Evolutionary conservation across 2,888 invertebrate genomes (phyloP).

Genomic region (Seira musarum): DNA sequence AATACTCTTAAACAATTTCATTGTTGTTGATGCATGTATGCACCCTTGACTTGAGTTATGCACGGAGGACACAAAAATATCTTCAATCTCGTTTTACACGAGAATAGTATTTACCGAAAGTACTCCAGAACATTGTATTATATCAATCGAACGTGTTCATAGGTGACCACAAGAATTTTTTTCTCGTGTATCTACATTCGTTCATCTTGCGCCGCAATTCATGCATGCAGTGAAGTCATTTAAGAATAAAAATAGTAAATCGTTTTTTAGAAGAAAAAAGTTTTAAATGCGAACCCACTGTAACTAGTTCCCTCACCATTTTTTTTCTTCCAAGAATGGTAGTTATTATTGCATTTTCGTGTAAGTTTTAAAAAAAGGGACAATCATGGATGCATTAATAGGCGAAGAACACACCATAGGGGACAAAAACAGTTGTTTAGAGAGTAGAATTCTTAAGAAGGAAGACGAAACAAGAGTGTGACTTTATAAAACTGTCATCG

Average conservation of each 20-base stretch:
- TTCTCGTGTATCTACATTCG: neutral
- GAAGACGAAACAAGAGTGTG: conserved; percentile 38
- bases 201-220: neutral
- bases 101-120: neutral
- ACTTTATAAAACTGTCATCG: conserved; percentile 63
- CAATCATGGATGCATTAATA: conserved; percentile 4
- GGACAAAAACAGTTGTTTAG: conserved; percentile 34
- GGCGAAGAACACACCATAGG: conserved; percentile 26
- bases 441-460: conserved; percentile 18
- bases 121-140: conserved; percentile 1
- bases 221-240: no score
- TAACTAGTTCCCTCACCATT: neutral
- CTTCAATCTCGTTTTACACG: neutral
- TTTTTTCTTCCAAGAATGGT: conserved; percentile 8
- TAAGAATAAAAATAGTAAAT: neutral
- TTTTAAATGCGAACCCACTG: neutral
- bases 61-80: neutral
- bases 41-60: neutral
- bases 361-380: conserved; percentile 3
- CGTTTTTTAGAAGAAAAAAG: neutral
- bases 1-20: conserved; percentile 9
- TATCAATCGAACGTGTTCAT: neutral
- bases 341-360: conserved; percentile 12
- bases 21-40: neutral
- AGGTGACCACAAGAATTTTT: conserved; percentile 15